Evolutionary conservation across 2,113 vertebrate species (phyloP), one percentile per base, ranked within the genome.

Genomic region (Halcyon malimbica): DNA sequence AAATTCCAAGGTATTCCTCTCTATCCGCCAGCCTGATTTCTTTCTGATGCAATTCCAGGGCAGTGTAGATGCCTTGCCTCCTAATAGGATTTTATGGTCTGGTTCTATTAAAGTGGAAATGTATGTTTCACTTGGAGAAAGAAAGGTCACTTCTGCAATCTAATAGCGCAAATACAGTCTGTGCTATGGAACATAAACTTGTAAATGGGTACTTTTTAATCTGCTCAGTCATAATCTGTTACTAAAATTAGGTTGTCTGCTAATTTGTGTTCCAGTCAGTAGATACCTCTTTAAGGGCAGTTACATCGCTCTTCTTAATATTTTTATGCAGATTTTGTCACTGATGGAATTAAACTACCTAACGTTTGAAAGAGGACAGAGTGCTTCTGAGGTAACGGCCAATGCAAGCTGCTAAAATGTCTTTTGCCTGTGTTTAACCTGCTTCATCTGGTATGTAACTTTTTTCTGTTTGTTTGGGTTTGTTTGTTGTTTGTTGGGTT

Each of bases 1-100:
- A 71, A 99, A 99, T 96, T 98, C 99, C 42, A 99, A 99, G 99
- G 99, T 99, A 97, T 90, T 76, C 26, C n/a, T 91, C 50, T 29
- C 50, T 39, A 6, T 64, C 53, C 70, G 46, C 11, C 51, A 44
- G 41, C 29, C 57, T 62, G n/a, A 3, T 14, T 62, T 80, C 73
- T 81, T 33, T 42, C 67, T 64, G 65, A 41, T 50, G 37, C 26
- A 11, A 0, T 39, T 77, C 48, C 23, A 19, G 2, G 11, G 46
- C 60, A n/a, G 6, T 59, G 42, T 35, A 44, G 57, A 56, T 71
- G 24, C 35, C 35, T 78, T 75, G 19, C 8, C 23, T 54, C 42
- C 87, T 89, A 44, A 20, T 37, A 64, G 54, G n/a, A 17, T 87
- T 77, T 59, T 62, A 65, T 57, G 15, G 31, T 18, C 28, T 73